Evolutionary conservation across 2,113 vertebrate genomes (phyloP).

Genomic region (Larimichthys crocea): DNA sequence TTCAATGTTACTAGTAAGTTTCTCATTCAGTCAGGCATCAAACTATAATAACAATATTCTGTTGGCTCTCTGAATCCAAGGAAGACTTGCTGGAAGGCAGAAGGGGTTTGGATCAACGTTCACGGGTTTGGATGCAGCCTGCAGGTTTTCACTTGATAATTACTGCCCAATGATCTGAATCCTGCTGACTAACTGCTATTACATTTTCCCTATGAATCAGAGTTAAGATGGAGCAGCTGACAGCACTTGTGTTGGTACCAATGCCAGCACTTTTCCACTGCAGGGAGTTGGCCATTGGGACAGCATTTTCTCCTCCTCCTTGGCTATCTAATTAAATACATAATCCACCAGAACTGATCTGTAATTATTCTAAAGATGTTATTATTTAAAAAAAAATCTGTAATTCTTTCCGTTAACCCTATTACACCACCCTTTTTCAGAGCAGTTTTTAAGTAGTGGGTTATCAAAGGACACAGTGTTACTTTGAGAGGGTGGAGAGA

Average conservation of each 20-base stretch:
- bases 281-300: constrained; percentile 13
- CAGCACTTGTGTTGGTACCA: constrained; percentile 27
- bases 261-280: constrained; percentile 47
- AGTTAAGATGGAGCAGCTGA: constrained; percentile 61
- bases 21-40: background rate
- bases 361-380: background rate
- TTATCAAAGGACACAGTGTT: constrained; percentile 2
- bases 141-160: constrained; percentile 24
- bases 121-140: constrained; percentile 24
- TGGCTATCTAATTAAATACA: background rate
- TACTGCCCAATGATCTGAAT: constrained; percentile 25
- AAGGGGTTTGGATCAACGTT: constrained; percentile 14
- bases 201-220: constrained; percentile 49
- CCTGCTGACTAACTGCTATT: constrained; percentile 21
- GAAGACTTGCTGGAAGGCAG: constrained; percentile 26
- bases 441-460: background rate
- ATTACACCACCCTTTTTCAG: background rate
- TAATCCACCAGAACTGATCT: background rate
- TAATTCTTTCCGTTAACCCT: background rate
- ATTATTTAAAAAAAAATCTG: background rate
- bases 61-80: background rate
- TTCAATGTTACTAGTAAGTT: background rate
- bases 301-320: constrained; percentile 3
- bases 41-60: background rate
- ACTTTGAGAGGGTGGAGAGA: background rate